These are phyloP conservation scores for Merops nubicus DNA, from an alignment of 2,113 vertebrate species.

Conservation along the genomic window DNA sequence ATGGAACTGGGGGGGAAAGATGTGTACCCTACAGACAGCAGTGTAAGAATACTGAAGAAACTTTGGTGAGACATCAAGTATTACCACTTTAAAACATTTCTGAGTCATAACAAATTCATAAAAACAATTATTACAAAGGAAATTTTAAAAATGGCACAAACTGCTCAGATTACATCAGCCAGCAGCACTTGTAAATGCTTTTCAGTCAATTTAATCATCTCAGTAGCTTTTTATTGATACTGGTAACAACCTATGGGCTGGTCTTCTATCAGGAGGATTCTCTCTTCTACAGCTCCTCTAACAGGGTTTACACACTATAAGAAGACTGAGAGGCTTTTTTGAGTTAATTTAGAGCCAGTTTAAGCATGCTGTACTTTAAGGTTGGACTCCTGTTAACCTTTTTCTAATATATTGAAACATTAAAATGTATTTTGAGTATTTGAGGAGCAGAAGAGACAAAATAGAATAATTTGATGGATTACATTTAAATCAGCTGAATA, in stretches of 20 bases:
- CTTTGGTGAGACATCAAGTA: neutral
- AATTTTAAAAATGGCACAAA: neutral
- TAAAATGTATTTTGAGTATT: no score
- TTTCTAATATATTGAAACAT: no score
- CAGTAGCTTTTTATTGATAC: neutral
- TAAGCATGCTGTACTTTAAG: neutral
- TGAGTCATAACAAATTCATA: slow-evolving; percentile 30
- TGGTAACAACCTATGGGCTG: neutral
- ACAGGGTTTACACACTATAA: neutral
- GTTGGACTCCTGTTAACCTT: neutral
- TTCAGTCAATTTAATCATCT: slow-evolving; percentile 34
- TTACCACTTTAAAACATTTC: neutral
- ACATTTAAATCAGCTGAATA: neutral
- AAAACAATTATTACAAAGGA: slow-evolving; percentile 32
- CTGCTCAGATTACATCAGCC: neutral
- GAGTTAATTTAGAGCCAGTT: neutral
- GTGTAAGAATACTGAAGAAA: neutral
- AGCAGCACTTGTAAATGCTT: neutral
- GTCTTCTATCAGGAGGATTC: neutral
- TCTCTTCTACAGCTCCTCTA: neutral
- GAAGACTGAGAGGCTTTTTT: neutral
- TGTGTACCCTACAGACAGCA: slow-evolving; percentile 34
- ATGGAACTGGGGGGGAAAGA: neutral
- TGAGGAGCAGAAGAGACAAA: neutral
- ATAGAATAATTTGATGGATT: neutral